Evolutionary conservation across 1,140 invertebrate species (phyloP), one percentile per base, ranked within the genome.

Genomic region (Odontomachus brunneus): DNA sequence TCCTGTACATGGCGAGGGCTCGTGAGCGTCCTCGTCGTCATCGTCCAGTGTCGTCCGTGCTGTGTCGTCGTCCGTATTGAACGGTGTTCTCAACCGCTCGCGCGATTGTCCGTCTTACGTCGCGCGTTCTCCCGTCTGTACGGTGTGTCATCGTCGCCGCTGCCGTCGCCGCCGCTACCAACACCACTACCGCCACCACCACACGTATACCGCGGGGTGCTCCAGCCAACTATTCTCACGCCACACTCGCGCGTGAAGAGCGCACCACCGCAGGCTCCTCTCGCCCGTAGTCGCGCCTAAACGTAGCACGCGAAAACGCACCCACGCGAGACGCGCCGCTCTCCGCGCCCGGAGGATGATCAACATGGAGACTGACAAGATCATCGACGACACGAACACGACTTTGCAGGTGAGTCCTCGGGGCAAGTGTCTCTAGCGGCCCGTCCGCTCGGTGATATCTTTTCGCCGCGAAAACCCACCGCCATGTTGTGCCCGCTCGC

Each of bases 311-410:
- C 51, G 22, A 33, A 29, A 29, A 78, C 65, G 51, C 24, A 84
- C 74, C 51, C 67, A 24, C 62, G 69, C 67, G 5, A 5, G 29
- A 33, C 29, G 5, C 81, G 69, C 55, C 38, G 51, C 71, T 63
- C 59, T 53, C 60, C 48, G 60, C 26, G 71, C 24, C 48, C 38
- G 66, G 69, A 93, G 90, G 89, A 95, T 95, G 95, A 95, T 95
- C 92, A 95, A 95, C 94, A 96, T 96, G 95, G 95, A 96, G 94
- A 96, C 95, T 88, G 95, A 96, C 93, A 96, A 95, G 93, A 94
- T 95, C 82, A 94, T 95, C 91, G 95, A 96, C 90, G 95, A 96
- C 91, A 93, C 95, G 84, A 95, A 94, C 88, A 94, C 93, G 76
- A 95, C 95, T 93, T 93, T 94, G 84, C 95, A 96, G 95, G 95